Percentiles rank a stretch among this genome's conserved stretches.
Conservation (phyloP, 2,888 invertebrate species). For the Aleiodes alternator region DNA sequence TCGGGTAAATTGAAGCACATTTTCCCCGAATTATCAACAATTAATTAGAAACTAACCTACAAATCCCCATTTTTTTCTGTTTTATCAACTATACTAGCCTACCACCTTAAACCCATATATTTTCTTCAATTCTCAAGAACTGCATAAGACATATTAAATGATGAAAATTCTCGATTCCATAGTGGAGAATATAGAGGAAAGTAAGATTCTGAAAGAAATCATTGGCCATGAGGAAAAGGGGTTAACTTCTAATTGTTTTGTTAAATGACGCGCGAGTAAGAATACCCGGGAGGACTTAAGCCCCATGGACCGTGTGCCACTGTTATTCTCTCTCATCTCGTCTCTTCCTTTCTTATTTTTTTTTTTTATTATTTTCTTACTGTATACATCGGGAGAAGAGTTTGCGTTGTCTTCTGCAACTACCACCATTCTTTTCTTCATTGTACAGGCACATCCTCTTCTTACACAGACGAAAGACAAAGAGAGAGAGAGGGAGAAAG, state of each 20-base stretch:
- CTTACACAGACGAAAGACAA: background rate
- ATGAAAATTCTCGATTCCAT: too few species aligned
- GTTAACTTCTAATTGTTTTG: slow-evolving; percentile 76
- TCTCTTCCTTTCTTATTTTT: background rate
- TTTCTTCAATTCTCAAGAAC: slow-evolving; percentile 51
- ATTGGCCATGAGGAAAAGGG: slow-evolving; percentile 66
- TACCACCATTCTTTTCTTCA: slow-evolving; percentile 40
- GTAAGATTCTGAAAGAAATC: slow-evolving; percentile 67
- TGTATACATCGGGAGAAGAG: background rate
- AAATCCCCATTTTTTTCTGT: too few species aligned
- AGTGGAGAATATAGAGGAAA: slow-evolving; percentile 42
- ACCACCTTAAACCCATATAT: slow-evolving; percentile 42
- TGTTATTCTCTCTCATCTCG: slow-evolving; percentile 47
- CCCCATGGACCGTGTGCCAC: slow-evolving; percentile 62
- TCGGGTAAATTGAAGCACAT: too few species aligned
- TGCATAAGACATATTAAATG: too few species aligned
- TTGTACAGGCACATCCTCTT: slow-evolving; percentile 44
- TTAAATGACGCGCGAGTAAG: slow-evolving; percentile 76
- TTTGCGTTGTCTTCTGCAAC: slow-evolving; percentile 1
- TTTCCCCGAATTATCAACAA: too few species aligned
- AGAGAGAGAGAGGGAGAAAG: slow-evolving; percentile 48
- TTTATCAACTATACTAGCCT: too few species aligned
- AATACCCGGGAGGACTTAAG: slow-evolving; percentile 74
- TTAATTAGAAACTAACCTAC: too few species aligned
- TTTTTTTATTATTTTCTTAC: background rate